Evolutionary conservation across 2,888 invertebrate species (phyloP).

Genomic region (Pseudanteris insignis): DNA sequence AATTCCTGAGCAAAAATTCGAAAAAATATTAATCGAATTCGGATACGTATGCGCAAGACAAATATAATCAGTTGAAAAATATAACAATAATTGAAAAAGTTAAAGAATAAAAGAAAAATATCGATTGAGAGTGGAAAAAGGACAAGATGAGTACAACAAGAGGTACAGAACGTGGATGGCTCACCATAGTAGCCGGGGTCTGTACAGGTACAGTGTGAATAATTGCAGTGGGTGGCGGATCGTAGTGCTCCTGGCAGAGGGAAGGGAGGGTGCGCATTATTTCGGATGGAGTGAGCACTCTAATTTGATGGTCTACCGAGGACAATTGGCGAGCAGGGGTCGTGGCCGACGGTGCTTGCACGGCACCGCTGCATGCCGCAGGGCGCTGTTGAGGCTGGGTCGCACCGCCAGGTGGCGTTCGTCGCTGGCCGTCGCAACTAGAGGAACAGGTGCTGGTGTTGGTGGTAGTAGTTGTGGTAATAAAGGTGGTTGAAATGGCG

Average conservation of each 20-base stretch:
- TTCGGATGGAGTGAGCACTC: constrained; percentile 88
- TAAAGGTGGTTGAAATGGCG: constrained; percentile 47
- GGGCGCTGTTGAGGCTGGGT: constrained; percentile 53
- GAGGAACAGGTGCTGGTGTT: constrained; percentile 43
- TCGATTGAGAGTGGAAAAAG: constrained; percentile 9
- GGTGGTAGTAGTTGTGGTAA: constrained; percentile 52
- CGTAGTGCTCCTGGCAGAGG: constrained; percentile 78
- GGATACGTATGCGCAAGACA: too few species aligned
- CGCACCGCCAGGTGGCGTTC: constrained; percentile 57
- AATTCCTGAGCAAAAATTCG: too few species aligned
- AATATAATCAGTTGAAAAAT: too few species aligned
- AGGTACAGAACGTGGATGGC: constrained; percentile 65
- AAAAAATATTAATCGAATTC: too few species aligned
- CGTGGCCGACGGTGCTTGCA: constrained; percentile 63
- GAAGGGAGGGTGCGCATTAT: constrained; percentile 91
- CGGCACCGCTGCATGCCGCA: constrained; percentile 56
- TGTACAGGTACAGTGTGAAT: constrained; percentile 67
- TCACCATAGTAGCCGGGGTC: constrained; percentile 67
- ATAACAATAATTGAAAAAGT: constrained; percentile 16
- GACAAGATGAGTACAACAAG: constrained; percentile 46
- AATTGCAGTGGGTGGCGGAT: constrained; percentile 70
- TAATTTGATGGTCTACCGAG: constrained; percentile 81
- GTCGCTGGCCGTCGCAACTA: constrained; percentile 61
- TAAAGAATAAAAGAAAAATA: constrained; percentile 44
- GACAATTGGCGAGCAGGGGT: constrained; percentile 68